A percentile compares a stretch with the other conserved stretches of the same genome.
Conservation (phyloP, 1,140 invertebrate genomes). For the Eciton burchellii region DNA sequence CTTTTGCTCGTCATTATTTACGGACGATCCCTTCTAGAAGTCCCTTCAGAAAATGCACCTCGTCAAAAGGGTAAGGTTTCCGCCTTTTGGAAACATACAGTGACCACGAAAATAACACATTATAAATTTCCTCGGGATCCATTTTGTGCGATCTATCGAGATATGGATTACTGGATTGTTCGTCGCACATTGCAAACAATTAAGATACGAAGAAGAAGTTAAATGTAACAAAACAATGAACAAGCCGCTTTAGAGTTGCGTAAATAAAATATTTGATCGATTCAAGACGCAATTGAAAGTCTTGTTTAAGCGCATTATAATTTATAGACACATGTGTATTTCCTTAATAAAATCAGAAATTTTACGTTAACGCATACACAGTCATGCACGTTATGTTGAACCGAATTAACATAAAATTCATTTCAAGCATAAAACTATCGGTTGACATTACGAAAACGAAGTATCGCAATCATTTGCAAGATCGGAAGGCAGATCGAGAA, state of each 20-base stretch:
- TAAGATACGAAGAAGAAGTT: no score
- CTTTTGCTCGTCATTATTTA: conserved; percentile 75
- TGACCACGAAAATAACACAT: conserved; percentile 18
- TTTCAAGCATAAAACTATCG: neutral
- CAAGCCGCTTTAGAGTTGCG: neutral
- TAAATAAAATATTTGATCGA: neutral
- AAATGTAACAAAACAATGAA: no score
- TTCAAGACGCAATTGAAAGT: neutral
- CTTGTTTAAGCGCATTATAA: neutral
- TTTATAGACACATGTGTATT: conserved; percentile 2
- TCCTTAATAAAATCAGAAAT: neutral
- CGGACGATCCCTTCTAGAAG: conserved; percentile 43
- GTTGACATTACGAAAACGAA: neutral
- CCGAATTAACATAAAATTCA: neutral
- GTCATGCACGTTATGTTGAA: neutral
- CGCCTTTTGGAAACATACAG: conserved; percentile 49
- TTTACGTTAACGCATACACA: conserved; percentile 2
- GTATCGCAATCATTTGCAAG: neutral
- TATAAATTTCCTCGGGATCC: conserved; percentile 11
- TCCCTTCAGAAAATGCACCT: conserved; percentile 56
- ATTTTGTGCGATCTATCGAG: neutral
- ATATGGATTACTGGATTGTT: no score
- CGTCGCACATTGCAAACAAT: no score
- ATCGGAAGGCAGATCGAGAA: neutral
- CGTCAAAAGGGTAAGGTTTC: conserved; percentile 38